Percentiles rank a stretch among this genome's conserved stretches.
phyloP scores from a whole-genome alignment of 2,113 vertebrate genomes.

The Gnathonemus echidnorhynchus region DNA sequence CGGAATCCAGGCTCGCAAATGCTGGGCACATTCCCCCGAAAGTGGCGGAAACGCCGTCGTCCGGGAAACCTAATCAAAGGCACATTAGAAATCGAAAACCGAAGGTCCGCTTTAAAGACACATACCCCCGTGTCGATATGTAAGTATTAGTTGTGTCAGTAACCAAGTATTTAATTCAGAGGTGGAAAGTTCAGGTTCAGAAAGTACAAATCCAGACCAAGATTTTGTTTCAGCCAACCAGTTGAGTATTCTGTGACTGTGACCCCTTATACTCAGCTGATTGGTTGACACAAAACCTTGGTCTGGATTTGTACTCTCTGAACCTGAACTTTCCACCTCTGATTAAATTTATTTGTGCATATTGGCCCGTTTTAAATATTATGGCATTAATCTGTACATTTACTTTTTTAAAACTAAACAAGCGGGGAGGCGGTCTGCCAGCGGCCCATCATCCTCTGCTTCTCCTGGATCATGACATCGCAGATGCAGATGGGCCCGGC shows the following conservation, averaged over 20 bases:
- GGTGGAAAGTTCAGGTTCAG: too few species aligned
- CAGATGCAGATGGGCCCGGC: conserved; percentile 46
- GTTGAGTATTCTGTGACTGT: too few species aligned
- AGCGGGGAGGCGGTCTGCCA: background rate
- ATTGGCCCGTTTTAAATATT: background rate
- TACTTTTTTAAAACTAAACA: background rate
- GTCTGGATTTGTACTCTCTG: too few species aligned
- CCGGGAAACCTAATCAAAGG: background rate
- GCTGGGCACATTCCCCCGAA: background rate
- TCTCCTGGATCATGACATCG: conserved; percentile 46
- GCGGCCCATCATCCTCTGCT: conserved; percentile 6
- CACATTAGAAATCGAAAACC: background rate
- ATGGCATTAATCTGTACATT: background rate
- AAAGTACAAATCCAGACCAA: too few species aligned
- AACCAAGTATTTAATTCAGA: background rate
- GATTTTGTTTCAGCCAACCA: too few species aligned
- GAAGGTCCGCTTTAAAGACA: background rate
- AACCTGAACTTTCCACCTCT: too few species aligned
- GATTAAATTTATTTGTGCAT: background rate
- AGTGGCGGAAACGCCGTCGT: background rate
- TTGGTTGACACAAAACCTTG: too few species aligned
- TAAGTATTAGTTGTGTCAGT: background rate
- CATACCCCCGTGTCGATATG: background rate
- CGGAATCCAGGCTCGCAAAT: conserved; percentile 44
- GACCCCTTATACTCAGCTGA: too few species aligned